These are phyloP conservation scores for Gymnarchus niloticus DNA, from an alignment of 2,113 vertebrate species.

Conservation along the genomic window DNA sequence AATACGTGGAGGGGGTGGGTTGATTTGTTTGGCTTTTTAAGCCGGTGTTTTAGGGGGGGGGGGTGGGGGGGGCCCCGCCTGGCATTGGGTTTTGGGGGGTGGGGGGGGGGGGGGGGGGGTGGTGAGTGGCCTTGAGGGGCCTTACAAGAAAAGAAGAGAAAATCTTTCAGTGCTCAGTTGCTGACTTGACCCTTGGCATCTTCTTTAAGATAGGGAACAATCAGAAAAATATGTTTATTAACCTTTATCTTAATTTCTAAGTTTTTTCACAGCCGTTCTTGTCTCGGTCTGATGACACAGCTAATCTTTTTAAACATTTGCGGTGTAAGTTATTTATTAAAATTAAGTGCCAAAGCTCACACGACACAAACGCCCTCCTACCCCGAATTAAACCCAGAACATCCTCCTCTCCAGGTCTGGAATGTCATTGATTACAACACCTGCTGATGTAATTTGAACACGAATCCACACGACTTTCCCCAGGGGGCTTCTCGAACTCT, in stretches of 20 bases:
- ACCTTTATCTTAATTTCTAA: not conserved
- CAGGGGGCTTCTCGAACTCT: not conserved
- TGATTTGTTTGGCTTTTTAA: too few species aligned
- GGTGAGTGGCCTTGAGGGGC: not conserved
- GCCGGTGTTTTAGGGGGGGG: too few species aligned
- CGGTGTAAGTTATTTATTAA: not conserved
- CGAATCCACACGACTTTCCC: not conserved
- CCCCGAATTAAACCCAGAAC: not conserved
- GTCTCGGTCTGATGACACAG: not conserved
- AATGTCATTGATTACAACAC: not conserved
- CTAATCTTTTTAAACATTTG: not conserved
- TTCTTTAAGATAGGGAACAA: not conserved
- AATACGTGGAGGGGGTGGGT: not conserved
- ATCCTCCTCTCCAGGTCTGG: not conserved
- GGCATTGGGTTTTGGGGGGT: not conserved
- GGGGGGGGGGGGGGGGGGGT: not conserved
- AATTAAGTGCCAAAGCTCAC: not conserved
- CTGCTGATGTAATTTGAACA: not conserved
- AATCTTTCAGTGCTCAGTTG: not conserved
- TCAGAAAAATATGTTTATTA: not conserved
- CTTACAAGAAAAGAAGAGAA: not conserved
- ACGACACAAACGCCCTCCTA: too few species aligned
- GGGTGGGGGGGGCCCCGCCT: too few species aligned
- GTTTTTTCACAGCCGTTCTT: not conserved
- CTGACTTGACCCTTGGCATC: not conserved